phyloP scores from a whole-genome alignment of 2,113 vertebrate genomes.

The Perca fluviatilis region DNA sequence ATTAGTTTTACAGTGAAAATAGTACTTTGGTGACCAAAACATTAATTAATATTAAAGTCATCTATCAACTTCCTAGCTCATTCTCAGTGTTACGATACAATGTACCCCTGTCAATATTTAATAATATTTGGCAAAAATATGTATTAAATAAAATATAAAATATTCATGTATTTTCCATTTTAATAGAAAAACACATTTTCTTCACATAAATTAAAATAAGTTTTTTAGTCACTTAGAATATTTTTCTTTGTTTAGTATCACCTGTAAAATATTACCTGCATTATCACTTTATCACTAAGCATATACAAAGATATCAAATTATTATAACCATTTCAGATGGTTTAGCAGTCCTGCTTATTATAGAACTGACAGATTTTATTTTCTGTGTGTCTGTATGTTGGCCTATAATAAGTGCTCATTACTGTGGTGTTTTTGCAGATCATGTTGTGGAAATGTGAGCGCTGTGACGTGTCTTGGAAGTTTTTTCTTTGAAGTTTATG shows the following conservation, averaged over 20 bases:
- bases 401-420: conserved; percentile 25
- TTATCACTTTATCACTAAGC: background rate
- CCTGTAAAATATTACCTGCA: background rate
- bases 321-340: background rate
- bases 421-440: background rate
- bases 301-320: background rate
- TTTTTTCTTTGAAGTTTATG: background rate
- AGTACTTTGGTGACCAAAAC: background rate
- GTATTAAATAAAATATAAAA: background rate
- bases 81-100: background rate
- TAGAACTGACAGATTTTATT: background rate
- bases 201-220: background rate
- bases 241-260: background rate
- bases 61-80: background rate
- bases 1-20: background rate
- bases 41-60: background rate
- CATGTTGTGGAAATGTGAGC: background rate
- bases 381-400: background rate
- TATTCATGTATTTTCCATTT: background rate
- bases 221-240: background rate
- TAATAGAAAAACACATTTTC: background rate
- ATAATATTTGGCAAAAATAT: background rate
- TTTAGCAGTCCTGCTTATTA: background rate
- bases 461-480: background rate
- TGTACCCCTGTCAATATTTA: background rate